These are phyloP conservation scores for Turritopsis rubra DNA, from an alignment of 30 jellyfish, hydroid and myxozoan genomes.

Conservation along the genomic window DNA sequence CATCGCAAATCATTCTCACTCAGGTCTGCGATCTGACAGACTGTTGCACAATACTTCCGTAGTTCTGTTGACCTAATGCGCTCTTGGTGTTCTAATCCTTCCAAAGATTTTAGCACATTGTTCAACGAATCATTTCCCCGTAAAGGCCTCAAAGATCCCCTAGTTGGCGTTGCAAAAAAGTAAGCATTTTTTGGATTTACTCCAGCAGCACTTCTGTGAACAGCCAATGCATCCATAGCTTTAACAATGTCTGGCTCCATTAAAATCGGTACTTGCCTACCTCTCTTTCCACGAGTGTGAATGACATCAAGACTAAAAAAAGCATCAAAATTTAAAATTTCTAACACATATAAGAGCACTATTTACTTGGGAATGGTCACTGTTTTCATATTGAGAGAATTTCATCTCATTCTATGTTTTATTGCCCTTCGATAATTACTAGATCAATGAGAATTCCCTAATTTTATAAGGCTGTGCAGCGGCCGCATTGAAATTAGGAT, in stretches of 20 bases:
- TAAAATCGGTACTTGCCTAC: slow-evolving; percentile 28
- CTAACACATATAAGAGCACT: too few relatives aligned
- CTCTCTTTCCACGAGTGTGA: slow-evolving; percentile 28
- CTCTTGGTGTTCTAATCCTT: not conserved
- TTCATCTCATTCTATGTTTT: too few relatives aligned
- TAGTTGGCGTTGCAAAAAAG: slow-evolving; percentile 32
- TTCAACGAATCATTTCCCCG: slow-evolving; percentile 32
- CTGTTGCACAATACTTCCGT: slow-evolving; percentile 5
- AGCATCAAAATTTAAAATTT: not conserved
- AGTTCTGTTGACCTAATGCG: not conserved
- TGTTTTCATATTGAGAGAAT: too few relatives aligned
- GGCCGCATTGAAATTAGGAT: not conserved
- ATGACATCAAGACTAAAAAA: slow-evolving; percentile 7
- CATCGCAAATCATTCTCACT: not conserved
- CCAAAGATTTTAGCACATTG: not conserved
- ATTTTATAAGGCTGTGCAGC: not conserved
- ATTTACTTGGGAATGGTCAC: too few relatives aligned
- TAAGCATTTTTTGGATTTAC: slow-evolving; percentile 8
- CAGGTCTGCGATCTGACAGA: not conserved
- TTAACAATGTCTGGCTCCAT: not conserved
- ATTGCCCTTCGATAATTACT: too few relatives aligned
- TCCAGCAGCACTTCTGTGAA: slow-evolving; percentile 9
- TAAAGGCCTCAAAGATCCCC: slow-evolving; percentile 14
- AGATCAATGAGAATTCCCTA: too few relatives aligned
- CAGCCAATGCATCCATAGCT: slow-evolving; percentile 31